Percentiles rank a stretch among this genome's conserved stretches.
Conservation (phyloP, 2,888 invertebrate species). For the Drepana falcataria region DNA sequence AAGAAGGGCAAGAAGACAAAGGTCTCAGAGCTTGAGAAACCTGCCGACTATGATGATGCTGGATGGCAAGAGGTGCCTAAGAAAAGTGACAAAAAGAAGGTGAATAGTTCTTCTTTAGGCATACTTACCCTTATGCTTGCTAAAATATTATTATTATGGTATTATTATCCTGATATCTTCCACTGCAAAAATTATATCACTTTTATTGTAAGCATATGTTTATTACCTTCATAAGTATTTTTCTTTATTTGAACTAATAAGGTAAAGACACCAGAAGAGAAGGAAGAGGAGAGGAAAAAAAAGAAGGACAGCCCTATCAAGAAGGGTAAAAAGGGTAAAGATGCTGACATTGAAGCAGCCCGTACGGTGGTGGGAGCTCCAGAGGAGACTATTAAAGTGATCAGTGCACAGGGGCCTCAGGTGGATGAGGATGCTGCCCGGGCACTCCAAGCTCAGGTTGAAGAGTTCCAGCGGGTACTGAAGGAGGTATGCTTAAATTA, state of each 20-base stretch:
- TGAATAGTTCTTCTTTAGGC: constrained; percentile 13
- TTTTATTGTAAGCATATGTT: too few relatives aligned
- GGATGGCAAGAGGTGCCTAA: constrained; percentile 86
- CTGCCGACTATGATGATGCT: constrained; percentile 85
- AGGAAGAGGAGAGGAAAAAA: constrained; percentile 75
- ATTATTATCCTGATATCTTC: too few relatives aligned
- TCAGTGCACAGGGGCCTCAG: constrained; percentile 60
- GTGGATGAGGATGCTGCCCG: constrained; percentile 62
- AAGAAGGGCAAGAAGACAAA: constrained; percentile 79
- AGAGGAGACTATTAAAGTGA: constrained; percentile 66
- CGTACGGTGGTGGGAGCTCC: constrained; percentile 35
- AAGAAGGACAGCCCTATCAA: constrained; percentile 73
- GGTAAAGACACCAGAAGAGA: constrained; percentile 79
- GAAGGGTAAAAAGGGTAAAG: constrained; percentile 68
- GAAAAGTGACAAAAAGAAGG: constrained; percentile 84
- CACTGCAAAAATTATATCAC: too few relatives aligned
- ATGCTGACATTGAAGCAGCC: constrained; percentile 60
- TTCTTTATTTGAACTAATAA: constrained; percentile 29
- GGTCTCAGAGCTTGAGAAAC: constrained; percentile 70
- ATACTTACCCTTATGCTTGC: too few relatives aligned
- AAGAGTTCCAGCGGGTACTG: constrained; percentile 66
- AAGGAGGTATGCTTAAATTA: constrained; percentile 51
- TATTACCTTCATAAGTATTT: neutral
- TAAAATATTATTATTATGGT: too few relatives aligned
- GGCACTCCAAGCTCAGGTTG: constrained; percentile 68